Evolutionary conservation across 2,888 invertebrate species (phyloP).

Genomic region (Drosophila parthenogenetica): DNA sequence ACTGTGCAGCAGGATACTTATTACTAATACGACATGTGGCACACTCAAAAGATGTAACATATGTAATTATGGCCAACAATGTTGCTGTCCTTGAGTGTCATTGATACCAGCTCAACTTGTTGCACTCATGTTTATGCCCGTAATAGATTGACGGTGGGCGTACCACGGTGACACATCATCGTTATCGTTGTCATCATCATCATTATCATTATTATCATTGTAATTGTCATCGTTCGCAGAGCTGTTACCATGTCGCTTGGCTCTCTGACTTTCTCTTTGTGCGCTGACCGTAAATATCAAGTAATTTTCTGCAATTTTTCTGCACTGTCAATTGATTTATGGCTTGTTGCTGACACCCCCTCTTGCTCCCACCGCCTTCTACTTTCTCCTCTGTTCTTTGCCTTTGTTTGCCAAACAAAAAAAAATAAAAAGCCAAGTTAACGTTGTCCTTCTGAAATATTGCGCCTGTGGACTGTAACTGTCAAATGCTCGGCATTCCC

Average conservation of each 20-base stretch:
- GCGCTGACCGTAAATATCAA: constrained; percentile 76
- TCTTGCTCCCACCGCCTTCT: too few species aligned
- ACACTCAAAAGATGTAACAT: constrained; percentile 65
- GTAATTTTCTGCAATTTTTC: constrained; percentile 79
- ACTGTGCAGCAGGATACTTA: constrained; percentile 56
- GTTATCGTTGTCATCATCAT: background rate
- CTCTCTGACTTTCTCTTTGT: constrained; percentile 37
- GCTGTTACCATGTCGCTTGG: constrained; percentile 34
- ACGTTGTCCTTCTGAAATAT: constrained; percentile 59
- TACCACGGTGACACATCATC: constrained; percentile 30
- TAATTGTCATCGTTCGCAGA: constrained; percentile 4
- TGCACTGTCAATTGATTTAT: constrained; percentile 76
- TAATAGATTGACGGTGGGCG: constrained; percentile 11
- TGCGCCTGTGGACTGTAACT: constrained; percentile 54
- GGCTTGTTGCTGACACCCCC: constrained; percentile 51
- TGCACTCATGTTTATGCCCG: constrained; percentile 42
- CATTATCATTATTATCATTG: background rate
- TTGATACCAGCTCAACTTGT: constrained; percentile 66
- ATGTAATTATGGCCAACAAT: constrained; percentile 75
- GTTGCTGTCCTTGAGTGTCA: constrained; percentile 72
- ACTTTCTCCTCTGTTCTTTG: background rate
- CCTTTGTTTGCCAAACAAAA: constrained; percentile 65
- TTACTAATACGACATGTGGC: constrained; percentile 74
- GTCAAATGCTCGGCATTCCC: constrained; percentile 58
- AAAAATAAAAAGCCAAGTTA: constrained; percentile 67